Base-by-base conservation (phyloP, 2,113 vertebrate genomes). In the Psephotus haematonotus region DNA sequence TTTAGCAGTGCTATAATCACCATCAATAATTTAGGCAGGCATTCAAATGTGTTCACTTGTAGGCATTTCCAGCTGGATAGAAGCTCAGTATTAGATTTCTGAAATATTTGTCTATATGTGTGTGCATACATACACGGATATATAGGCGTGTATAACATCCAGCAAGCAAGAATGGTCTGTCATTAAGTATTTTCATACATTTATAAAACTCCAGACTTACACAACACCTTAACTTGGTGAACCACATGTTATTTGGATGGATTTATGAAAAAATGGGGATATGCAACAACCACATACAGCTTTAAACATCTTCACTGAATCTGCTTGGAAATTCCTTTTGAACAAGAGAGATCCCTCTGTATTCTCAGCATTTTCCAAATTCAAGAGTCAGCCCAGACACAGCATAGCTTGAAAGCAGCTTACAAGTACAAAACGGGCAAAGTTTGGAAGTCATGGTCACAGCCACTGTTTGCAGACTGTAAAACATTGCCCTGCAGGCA, bases 401-500 rank as follows among this genome's bases (percentile, higher is more conserved):
- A 23, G 57, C 2, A 1, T 17, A 57, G 31, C 31, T 65, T 49
- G 44, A 65, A 65, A 72, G 33, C 12, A 49, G 24, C 41, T 57
- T 39, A 37, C 6, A 17, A 37, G 13, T 14, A 39, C 4, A 31
- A 20, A 72, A 39, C 28, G 13, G 24, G 19, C 13, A 18, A 84
- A 27, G 43, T 64, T 13, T 57, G 27, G 43, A 57, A 84, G 72
- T 23, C 41, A 31, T 1, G 3, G n/a, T 24, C 23, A 29, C 27
- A 43, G 52, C 8, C 22, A 23, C 63, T 29, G 17, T n/a, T 39
- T 29, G 19, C 28, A 62, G 39, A 39, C 6, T 2, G 0, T 19
- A 53, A 46, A 75, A 33, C 37, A 3, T 4, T n/a, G 41, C 5
- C 59, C n/a, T 2, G 2, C 27, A 22, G 37, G 46, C 1, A 1